Percentiles rank a stretch among this genome's conserved stretches.
These are phyloP conservation scores for Clanis bilineata DNA, from an alignment of 2,888 invertebrate genomes.

Conservation along the genomic window DNA sequence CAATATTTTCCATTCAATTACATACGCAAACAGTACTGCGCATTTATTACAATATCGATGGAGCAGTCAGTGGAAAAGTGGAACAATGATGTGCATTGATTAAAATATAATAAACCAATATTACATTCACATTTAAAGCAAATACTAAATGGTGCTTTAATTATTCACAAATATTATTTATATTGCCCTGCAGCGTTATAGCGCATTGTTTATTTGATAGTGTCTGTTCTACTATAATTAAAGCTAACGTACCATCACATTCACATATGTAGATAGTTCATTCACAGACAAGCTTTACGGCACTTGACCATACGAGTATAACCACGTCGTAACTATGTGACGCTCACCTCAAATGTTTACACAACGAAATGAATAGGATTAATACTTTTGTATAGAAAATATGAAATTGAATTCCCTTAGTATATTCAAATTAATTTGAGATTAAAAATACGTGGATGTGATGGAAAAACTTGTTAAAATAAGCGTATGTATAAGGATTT, in stretches of 20 bases:
- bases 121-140: slow-evolving; percentile 12
- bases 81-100: slow-evolving; percentile 32
- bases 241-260: slow-evolving; percentile 7
- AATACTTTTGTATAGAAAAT: not conserved
- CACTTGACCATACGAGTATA: not conserved
- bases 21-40: slow-evolving; percentile 40
- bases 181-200: not conserved
- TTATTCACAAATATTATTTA: slow-evolving; percentile 15
- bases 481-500: not conserved
- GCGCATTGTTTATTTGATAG: not conserved
- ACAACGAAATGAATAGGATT: not conserved
- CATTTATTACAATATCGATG: slow-evolving; percentile 39
- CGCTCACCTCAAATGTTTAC: not conserved
- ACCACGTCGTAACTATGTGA: not conserved
- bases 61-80: slow-evolving; percentile 34
- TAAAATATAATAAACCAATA: slow-evolving; percentile 25
- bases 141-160: slow-evolving; percentile 8
- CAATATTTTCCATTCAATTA: slow-evolving; percentile 43
- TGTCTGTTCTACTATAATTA: slow-evolving; percentile 8
- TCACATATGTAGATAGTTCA: slow-evolving; percentile 12
- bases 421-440: not conserved
- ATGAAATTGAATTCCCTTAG: not conserved
- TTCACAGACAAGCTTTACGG: slow-evolving; percentile 6
- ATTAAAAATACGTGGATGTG: not conserved
- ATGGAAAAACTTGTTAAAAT: not conserved